Base-by-base conservation (phyloP, 2,113 vertebrate species). In the Panthera tigris region DNA sequence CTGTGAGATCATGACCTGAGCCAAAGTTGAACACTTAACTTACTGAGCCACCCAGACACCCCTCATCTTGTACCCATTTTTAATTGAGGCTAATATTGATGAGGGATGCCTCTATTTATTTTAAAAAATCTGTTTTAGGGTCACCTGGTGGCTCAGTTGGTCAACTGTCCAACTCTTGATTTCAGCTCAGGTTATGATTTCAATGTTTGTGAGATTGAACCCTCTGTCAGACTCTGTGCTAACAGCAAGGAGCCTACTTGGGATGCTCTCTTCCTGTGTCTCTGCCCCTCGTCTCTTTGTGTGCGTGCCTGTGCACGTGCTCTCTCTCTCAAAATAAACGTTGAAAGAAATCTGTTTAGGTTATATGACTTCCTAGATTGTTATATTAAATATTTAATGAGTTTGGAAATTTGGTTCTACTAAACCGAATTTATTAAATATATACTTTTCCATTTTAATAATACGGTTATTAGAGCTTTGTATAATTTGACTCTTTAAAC, bases 401-500 rank as follows among this genome's bases (percentile, higher is more conserved):
- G 66, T 66, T 95, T 79, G 36, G 45, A 95, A 93, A 84, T 89
- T 87, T 87, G 7, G 4, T 57, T 95, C 79, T 80, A 39, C 82
- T 78, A 71, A 93, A 83, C 57, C 21, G 3, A 61, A 25, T 61
- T 61, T 61, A 61, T 23, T 61, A 61, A 61, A 36, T 14, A 18
- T 25, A n/a, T 41, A 78, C 45, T 91, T 93, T 95, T 73, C 61
- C 16, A 69, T 80, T 90, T 95, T 74, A 95, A 92, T 48, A 82
- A n/a, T 94, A 83, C 52, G 65, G 3, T 55, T 50, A 55, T 23
- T 89, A 39, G 33, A n/a, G 39, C 31, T 83, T 89, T 74, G 13
- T 27, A 80, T 92, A 86, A 79, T 80, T 83, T 90, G 29, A 82
- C 57, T 88, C 14, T 25, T 4, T 82, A 80, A 88, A 52, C 15